Conservation (phyloP, 2,888 invertebrate species). For the Anoncus sp. region DNA sequence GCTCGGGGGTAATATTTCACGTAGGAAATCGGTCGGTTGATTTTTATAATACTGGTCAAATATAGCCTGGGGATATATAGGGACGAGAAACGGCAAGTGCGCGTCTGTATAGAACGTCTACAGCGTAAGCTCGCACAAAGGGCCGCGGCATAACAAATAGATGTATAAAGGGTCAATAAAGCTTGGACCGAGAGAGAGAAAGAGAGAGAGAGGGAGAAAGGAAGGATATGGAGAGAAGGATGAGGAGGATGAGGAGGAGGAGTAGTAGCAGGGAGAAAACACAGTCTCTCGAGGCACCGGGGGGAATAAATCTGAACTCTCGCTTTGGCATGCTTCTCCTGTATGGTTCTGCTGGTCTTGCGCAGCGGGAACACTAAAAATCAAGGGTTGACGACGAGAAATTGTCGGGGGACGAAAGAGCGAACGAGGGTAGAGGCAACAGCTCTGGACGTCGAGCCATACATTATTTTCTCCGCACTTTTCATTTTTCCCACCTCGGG, state of each 20-base stretch:
- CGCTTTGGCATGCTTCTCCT: conserved; percentile 72
- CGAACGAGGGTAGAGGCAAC: conserved; percentile 54
- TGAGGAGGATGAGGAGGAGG: conserved; percentile 59
- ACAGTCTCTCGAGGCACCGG: conserved; percentile 79
- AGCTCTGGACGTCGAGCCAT: conserved; percentile 30
- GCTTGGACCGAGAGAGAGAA: conserved; percentile 70
- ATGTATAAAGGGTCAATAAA: conserved; percentile 84
- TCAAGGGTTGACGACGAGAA: conserved; percentile 77
- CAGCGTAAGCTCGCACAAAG: conserved; percentile 80
- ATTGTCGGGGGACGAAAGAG: conserved; percentile 66
- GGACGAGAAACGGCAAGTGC: conserved; percentile 69
- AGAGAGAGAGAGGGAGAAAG: conserved; percentile 64
- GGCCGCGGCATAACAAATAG: conserved; percentile 83
- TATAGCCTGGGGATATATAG: conserved; percentile 81
- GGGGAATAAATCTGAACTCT: conserved; percentile 82
- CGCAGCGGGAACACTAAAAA: conserved; percentile 76
- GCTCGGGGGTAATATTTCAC: conserved; percentile 82
- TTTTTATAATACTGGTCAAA: conserved; percentile 84
- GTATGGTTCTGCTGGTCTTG: conserved; percentile 64
- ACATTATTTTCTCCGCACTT: conserved; percentile 49
- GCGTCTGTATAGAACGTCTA: conserved; percentile 71
- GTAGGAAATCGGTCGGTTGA: conserved; percentile 83
- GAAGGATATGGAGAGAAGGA: conserved; percentile 51
- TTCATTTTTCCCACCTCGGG: conserved; percentile 51
- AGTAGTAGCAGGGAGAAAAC: conserved; percentile 45